These are phyloP conservation scores for Pedionomus torquatus DNA, from an alignment of 2,113 vertebrate species.

Conservation along the genomic window DNA sequence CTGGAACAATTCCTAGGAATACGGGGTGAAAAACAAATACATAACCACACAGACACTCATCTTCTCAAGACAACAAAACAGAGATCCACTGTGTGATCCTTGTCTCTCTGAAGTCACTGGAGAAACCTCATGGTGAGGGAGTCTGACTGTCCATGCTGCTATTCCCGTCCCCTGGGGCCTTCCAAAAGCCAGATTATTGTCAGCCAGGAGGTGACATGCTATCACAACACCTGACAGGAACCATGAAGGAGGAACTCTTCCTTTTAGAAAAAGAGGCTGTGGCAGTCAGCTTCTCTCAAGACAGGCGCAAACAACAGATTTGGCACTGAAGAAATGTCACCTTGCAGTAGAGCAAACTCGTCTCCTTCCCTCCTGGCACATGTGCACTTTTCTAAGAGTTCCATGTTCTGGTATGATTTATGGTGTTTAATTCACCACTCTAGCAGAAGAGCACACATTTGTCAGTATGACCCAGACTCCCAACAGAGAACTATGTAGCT, in stretches of 20 bases:
- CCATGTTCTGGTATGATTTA: rapidly evolving
- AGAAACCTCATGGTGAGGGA: background rate
- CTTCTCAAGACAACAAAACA: background rate
- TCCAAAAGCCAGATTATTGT: rapidly evolving
- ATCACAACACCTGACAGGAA: background rate
- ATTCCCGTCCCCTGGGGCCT: background rate
- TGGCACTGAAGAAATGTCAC: background rate
- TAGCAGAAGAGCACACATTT: background rate
- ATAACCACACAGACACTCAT: background rate
- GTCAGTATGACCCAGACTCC: background rate
- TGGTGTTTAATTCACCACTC: background rate
- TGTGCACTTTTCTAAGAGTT: background rate
- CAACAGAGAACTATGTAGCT: background rate
- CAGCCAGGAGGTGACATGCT: background rate
- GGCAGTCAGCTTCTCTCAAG: background rate
- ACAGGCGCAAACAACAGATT: background rate
- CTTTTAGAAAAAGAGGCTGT: background rate
- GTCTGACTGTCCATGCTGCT: background rate
- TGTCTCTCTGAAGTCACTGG: background rate
- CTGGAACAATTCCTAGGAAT: background rate
- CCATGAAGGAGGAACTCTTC: background rate
- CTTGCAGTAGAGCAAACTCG: background rate
- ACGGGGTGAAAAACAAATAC: background rate
- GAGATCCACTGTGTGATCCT: background rate
- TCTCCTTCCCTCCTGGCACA: rapidly evolving